A percentile compares a stretch with the other conserved stretches of the same genome.
phyloP scores from a whole-genome alignment of 2,888 invertebrate genomes.

The Petrolisthes manimaculis region DNA sequence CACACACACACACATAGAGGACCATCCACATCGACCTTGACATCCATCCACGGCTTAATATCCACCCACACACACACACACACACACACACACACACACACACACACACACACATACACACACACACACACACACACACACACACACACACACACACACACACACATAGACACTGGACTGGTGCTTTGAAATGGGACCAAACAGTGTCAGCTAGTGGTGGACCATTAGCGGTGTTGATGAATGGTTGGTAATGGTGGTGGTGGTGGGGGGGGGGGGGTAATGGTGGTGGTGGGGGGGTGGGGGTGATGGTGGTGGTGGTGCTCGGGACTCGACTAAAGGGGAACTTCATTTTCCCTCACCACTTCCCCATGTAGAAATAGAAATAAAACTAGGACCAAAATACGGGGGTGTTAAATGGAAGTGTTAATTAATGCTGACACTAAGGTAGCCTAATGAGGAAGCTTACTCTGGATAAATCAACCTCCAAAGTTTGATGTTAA shows the following conservation, averaged over 20 bases:
- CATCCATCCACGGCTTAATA: neutral
- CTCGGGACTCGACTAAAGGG: too few species aligned
- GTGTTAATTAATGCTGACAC: too few species aligned
- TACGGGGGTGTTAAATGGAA: too few species aligned
- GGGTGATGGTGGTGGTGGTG: neutral
- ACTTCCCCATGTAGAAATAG: too few species aligned
- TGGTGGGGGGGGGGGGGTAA: too few species aligned
- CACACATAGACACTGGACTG: neutral
- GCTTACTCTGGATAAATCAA: too few species aligned
- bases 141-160: neutral
- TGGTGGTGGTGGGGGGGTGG: too few species aligned
- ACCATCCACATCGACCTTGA: neutral
- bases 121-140: constrained; percentile 1
- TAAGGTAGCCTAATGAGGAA: too few species aligned
- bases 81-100: neutral
- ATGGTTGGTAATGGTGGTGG: neutral
- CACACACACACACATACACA: neutral
- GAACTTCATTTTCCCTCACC: too few species aligned
- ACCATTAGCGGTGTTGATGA: neutral
- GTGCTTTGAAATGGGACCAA: neutral
- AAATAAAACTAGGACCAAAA: too few species aligned
- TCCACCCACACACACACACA: neutral
- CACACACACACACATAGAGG: neutral
- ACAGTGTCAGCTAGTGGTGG: neutral
- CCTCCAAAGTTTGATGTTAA: too few species aligned